phyloP scores from a whole-genome alignment of 2,797 vertebrate species.

The Philypnodon macrostomus region DNA sequence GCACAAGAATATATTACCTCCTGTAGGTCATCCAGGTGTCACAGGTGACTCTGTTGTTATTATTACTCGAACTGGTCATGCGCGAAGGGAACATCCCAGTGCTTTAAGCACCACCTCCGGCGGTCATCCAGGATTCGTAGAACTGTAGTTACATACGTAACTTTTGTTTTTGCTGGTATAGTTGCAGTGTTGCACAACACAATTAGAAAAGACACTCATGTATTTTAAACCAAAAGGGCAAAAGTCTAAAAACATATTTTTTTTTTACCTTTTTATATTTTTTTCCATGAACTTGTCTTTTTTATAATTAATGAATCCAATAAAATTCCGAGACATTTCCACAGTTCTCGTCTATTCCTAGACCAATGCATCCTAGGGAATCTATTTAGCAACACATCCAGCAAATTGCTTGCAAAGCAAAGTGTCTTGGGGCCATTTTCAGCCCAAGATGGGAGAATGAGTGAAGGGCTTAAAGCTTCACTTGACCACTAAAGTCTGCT shows the following conservation, averaged over 20 bases:
- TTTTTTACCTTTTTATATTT: no score
- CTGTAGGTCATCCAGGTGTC: no score
- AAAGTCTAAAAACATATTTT: background rate
- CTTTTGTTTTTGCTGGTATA: background rate
- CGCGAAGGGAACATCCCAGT: no score
- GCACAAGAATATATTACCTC: no score
- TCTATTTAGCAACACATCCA: slow-evolving; percentile 46
- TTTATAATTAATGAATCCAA: background rate
- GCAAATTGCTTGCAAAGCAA: slow-evolving; percentile 39
- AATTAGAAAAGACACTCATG: background rate
- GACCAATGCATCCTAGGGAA: slow-evolving; percentile 19
- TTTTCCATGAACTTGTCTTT: background rate
- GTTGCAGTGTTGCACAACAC: background rate
- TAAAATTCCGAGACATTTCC: background rate
- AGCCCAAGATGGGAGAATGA: slow-evolving; percentile 20
- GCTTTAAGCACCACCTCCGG: no score
- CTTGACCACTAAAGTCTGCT: slow-evolving; percentile 45
- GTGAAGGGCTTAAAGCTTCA: slow-evolving; percentile 33
- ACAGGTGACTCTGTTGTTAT: no score
- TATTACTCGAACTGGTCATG: no score
- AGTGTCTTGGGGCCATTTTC: slow-evolving; percentile 28
- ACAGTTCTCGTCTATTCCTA: no score
- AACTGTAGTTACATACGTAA: no score
- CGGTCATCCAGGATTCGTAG: no score
- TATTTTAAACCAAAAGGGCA: no score